A percentile compares a stretch with the other conserved stretches of the same genome.
These are phyloP conservation scores for Euproctis similis DNA, from an alignment of 2,888 invertebrate species.

Conservation along the genomic window DNA sequence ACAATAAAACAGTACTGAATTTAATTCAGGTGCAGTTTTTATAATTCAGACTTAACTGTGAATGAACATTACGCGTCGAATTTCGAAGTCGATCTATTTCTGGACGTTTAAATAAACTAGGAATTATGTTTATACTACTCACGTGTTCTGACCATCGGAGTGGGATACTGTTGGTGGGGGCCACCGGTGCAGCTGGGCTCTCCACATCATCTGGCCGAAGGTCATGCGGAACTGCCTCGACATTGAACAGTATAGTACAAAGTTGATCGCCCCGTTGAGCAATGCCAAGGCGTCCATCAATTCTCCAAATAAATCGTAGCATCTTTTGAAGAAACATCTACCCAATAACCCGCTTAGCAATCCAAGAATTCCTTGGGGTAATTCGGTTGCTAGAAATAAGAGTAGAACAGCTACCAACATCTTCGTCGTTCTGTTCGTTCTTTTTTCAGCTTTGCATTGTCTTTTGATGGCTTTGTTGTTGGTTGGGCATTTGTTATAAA, in stretches of 20 bases:
- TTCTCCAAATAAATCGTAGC: constrained; percentile 89
- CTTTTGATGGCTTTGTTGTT: constrained; percentile 53
- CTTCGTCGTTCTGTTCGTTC: constrained; percentile 87
- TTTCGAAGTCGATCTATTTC: constrained; percentile 8
- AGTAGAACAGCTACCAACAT: constrained; percentile 92
- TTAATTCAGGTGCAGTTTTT: no score
- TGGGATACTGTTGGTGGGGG: constrained; percentile 71
- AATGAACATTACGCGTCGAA: no score
- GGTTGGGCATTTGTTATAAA: constrained; percentile 60
- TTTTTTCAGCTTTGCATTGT: constrained; percentile 57
- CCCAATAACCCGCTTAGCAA: constrained; percentile 65
- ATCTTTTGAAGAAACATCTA: constrained; percentile 83
- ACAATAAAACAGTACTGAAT: no score
- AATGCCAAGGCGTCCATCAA: constrained; percentile 93
- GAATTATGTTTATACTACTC: constrained; percentile 38
- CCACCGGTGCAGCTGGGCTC: constrained; percentile 62
- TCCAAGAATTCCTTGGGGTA: constrained; percentile 85
- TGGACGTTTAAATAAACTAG: constrained; percentile 14
- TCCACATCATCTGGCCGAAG: constrained; percentile 62
- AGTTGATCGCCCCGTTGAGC: constrained; percentile 94
- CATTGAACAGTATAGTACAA: constrained; percentile 95
- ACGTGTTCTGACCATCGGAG: constrained; percentile 79
- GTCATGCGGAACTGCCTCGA: constrained; percentile 89
- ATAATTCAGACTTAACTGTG: no score
- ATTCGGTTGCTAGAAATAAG: constrained; percentile 90